phyloP scores from a whole-genome alignment of 2,888 invertebrate genomes.

The Cheilosia vulpina region DNA sequence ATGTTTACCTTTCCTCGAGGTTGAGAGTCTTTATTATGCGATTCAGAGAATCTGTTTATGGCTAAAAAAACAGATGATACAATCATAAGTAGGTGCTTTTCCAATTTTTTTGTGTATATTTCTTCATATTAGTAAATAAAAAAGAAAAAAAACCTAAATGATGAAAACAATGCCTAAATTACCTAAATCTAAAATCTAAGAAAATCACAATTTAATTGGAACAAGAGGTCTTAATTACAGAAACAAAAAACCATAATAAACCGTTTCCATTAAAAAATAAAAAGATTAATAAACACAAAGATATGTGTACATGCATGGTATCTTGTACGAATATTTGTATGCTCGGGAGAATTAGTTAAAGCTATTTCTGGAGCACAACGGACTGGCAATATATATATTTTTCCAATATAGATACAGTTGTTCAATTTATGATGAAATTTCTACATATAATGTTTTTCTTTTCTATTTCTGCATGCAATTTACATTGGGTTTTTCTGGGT shows the following conservation, averaged over 20 bases:
- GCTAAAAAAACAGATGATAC: background rate
- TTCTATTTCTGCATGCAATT: background rate
- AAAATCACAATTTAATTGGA: too few species aligned
- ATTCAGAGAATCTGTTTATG: background rate
- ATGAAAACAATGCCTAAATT: background rate
- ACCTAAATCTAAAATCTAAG: background rate
- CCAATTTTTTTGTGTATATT: background rate
- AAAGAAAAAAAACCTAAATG: background rate
- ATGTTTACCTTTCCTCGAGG: too few species aligned
- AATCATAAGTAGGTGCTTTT: background rate
- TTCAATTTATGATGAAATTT: background rate
- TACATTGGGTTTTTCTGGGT: background rate
- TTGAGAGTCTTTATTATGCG: too few species aligned
- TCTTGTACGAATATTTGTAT: background rate
- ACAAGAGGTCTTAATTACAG: too few species aligned
- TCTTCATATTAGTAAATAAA: background rate
- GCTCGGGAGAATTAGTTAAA: background rate
- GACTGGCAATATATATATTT: background rate
- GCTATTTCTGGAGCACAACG: conserved; percentile 28
- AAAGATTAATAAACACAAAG: too few species aligned
- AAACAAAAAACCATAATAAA: too few species aligned
- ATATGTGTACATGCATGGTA: background rate
- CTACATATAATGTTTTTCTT: background rate
- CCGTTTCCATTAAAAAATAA: too few species aligned
- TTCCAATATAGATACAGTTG: background rate